Percentiles rank a stretch among this genome's conserved stretches.
Evolutionary conservation across 2,113 vertebrate genomes (phyloP).

Genomic region (Forbesichthys papilliferus): DNA sequence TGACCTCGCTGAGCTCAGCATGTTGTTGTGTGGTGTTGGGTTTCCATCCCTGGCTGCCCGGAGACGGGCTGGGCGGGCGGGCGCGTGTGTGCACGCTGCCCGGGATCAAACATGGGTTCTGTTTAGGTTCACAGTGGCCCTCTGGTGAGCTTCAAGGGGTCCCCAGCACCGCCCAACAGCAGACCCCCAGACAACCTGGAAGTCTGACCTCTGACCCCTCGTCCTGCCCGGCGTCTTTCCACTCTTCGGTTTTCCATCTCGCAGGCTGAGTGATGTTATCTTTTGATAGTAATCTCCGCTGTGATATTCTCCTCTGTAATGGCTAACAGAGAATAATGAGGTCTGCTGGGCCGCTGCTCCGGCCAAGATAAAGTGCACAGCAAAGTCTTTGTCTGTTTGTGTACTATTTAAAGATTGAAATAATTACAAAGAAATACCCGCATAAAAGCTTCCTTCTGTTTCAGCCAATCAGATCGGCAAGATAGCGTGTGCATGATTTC

Average conservation of each 20-base stretch:
- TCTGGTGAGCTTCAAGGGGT: slow-evolving; percentile 11
- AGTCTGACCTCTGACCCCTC: slow-evolving; percentile 41
- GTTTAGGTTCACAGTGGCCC: neutral
- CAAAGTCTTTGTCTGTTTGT: slow-evolving; percentile 52
- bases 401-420: slow-evolving; percentile 67
- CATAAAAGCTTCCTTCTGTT: slow-evolving; percentile 72
- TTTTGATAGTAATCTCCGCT: slow-evolving; percentile 59
- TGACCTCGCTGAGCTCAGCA: too few relatives aligned
- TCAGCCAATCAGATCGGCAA: slow-evolving; percentile 51
- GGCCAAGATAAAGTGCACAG: slow-evolving; percentile 67
- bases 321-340: slow-evolving; percentile 67
- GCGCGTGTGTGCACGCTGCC: too few relatives aligned
- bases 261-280: slow-evolving; percentile 62
- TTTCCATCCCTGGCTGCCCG: slow-evolving; percentile 55
- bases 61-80: slow-evolving; percentile 12
- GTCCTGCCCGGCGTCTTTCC: slow-evolving; percentile 34
- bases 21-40: slow-evolving; percentile 48
- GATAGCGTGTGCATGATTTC: slow-evolving; percentile 51
- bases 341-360: slow-evolving; percentile 40
- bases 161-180: slow-evolving; percentile 35
- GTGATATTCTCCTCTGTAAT: slow-evolving; percentile 53
- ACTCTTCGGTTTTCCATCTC: slow-evolving; percentile 69
- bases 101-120: neutral
- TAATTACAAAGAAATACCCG: slow-evolving; percentile 66
- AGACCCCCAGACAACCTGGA: neutral